phyloP scores from a whole-genome alignment of 2,888 invertebrate genomes.

The Lucinisca nassula region DNA sequence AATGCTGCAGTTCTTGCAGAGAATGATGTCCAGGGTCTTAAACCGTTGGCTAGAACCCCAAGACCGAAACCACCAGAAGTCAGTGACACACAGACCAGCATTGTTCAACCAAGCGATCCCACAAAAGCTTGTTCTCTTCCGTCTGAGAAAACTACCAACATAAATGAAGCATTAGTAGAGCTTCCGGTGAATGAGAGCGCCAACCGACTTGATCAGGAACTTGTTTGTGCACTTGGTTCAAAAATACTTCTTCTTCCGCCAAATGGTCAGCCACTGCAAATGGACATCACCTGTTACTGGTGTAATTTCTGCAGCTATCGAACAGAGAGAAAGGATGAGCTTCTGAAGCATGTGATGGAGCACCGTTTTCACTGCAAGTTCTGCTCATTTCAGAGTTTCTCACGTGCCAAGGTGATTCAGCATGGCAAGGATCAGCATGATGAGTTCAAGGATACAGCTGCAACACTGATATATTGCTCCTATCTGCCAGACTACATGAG shows the following conservation, averaged over 20 bases:
- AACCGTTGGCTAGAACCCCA: conserved; percentile 67
- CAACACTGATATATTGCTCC: conserved; percentile 76
- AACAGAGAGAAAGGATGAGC: conserved; percentile 71
- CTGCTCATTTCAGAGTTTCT: conserved; percentile 82
- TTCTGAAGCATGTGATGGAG: conserved; percentile 79
- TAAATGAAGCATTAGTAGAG: conserved; percentile 76
- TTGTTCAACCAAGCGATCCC: conserved; percentile 73
- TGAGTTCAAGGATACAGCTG: conserved; percentile 73
- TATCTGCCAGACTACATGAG: conserved; percentile 77
- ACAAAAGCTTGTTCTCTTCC: conserved; percentile 69
- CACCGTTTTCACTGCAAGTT: conserved; percentile 82
- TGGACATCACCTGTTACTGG: conserved; percentile 80
- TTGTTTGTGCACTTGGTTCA: conserved; percentile 80
- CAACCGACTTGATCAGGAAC: conserved; percentile 72
- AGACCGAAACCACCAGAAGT: conserved; percentile 21
- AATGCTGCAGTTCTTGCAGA: conserved; percentile 75
- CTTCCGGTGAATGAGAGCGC: conserved; percentile 67
- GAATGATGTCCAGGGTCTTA: conserved; percentile 71
- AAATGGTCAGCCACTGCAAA: conserved; percentile 70
- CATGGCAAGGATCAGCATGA: conserved; percentile 77
- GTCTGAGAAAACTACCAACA: conserved; percentile 69
- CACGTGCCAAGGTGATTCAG: conserved; percentile 78
- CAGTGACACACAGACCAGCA: conserved; percentile 28
- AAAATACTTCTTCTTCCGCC: conserved; percentile 71
- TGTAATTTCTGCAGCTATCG: conserved; percentile 83